These are phyloP conservation scores for Timema cristinae DNA, from an alignment of 2,888 invertebrate species.

Conservation along the genomic window DNA sequence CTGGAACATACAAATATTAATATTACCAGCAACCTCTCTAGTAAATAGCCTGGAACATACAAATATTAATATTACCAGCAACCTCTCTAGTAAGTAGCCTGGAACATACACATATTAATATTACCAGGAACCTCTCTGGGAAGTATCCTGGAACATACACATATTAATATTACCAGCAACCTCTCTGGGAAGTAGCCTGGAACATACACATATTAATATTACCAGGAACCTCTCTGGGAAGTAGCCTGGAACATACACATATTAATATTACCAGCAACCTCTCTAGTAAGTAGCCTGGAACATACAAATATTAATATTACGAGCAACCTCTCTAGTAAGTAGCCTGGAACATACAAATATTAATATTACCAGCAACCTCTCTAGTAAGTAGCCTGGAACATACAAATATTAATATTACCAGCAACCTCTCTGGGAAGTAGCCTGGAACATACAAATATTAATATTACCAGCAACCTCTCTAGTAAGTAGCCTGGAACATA, in stretches of 20 bases:
- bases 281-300: conserved; percentile 56
- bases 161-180: conserved; percentile 46
- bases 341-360: conserved; percentile 46
- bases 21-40: too few relatives aligned
- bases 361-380: conserved; percentile 55
- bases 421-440: too few relatives aligned
- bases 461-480: too few relatives aligned
- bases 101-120: too few relatives aligned
- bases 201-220: conserved; percentile 31
- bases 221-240: conserved; percentile 59
- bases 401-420: neutral
- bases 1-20: too few relatives aligned
- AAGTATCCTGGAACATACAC: too few relatives aligned
- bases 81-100: too few relatives aligned
- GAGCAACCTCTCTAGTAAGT: conserved; percentile 62
- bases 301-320: conserved; percentile 32
- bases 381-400: conserved; percentile 54
- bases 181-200: conserved; percentile 60
- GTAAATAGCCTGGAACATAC: too few relatives aligned
- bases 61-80: too few relatives aligned
- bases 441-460: too few relatives aligned
- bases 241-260: conserved; percentile 49
- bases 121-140: too few relatives aligned
- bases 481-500: too few relatives aligned
- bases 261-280: conserved; percentile 52